phyloP scores from a whole-genome alignment of 2,888 invertebrate species.

The Chelonus formosanus region DNA sequence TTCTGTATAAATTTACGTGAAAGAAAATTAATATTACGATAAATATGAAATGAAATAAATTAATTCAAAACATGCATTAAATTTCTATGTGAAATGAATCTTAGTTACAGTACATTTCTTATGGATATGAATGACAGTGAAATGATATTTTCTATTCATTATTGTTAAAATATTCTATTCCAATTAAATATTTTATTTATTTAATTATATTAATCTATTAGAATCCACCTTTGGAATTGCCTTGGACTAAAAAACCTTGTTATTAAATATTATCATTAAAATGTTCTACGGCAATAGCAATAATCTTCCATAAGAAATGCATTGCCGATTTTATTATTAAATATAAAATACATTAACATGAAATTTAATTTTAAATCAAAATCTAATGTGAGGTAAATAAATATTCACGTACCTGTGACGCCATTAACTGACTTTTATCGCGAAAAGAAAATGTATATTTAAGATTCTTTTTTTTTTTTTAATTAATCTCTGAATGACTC shows the following conservation, averaged over 20 bases:
- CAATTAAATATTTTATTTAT: slow-evolving; percentile 29
- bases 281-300: slow-evolving; percentile 50
- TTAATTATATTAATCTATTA: slow-evolving; percentile 35
- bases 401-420: slow-evolving; percentile 59
- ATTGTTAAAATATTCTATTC: no score
- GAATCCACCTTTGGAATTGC: slow-evolving; percentile 61
- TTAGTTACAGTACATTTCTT: slow-evolving; percentile 61
- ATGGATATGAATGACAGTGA: slow-evolving; percentile 51
- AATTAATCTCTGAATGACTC: not conserved
- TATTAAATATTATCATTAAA: slow-evolving; percentile 22
- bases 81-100: slow-evolving; percentile 59
- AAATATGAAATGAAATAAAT: not conserved
- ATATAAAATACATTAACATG: slow-evolving; percentile 41
- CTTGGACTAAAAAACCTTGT: not conserved
- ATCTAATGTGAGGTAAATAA: slow-evolving; percentile 51
- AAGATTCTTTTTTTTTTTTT: slow-evolving; percentile 31
- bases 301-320: slow-evolving; percentile 63
- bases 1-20: slow-evolving; percentile 1
- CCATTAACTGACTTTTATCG: slow-evolving; percentile 40
- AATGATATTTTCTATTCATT: slow-evolving; percentile 21
- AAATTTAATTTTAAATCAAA: slow-evolving; percentile 43
- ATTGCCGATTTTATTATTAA: slow-evolving; percentile 52
- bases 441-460: slow-evolving; percentile 23
- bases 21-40: slow-evolving; percentile 1
- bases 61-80: slow-evolving; percentile 55